Percentiles rank a stretch among this genome's conserved stretches.
These are phyloP conservation scores for Dendrocopos noguchii DNA, from an alignment of 2,113 vertebrate species.

Conservation along the genomic window DNA sequence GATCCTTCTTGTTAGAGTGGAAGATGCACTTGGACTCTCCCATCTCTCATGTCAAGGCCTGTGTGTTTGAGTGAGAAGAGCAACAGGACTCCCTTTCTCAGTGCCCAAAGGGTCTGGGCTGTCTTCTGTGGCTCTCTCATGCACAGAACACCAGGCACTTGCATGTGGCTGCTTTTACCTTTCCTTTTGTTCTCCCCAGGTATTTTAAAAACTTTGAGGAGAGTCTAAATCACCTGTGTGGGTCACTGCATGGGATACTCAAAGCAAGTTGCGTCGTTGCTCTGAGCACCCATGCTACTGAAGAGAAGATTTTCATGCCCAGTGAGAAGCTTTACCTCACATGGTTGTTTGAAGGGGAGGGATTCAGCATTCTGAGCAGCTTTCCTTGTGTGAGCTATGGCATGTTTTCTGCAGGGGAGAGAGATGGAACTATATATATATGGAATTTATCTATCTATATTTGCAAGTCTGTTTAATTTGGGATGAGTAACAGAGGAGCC, in stretches of 20 bases:
- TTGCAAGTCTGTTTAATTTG: neutral
- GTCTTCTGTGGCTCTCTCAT: constrained; percentile 10
- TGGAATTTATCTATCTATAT: neutral
- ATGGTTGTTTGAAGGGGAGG: neutral
- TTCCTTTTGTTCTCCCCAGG: neutral
- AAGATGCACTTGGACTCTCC: neutral
- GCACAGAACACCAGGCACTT: neutral
- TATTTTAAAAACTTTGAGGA: neutral
- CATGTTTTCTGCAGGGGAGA: neutral
- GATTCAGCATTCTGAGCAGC: neutral
- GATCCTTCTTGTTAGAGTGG: neutral
- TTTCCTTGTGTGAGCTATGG: neutral
- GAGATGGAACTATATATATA: neutral
- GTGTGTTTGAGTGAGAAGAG: neutral
- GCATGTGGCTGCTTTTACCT: neutral
- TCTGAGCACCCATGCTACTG: neutral
- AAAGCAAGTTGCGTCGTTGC: neutral
- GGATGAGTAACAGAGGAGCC: neutral
- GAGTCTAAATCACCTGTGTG: neutral
- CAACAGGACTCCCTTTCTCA: neutral
- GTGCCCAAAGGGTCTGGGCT: neutral
- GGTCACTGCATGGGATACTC: neutral
- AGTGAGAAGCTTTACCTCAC: neutral
- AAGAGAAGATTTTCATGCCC: neutral
- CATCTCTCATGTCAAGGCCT: neutral